Conservation (phyloP, 2,888 invertebrate genomes). For the Chaitophorus viminalis region DNA sequence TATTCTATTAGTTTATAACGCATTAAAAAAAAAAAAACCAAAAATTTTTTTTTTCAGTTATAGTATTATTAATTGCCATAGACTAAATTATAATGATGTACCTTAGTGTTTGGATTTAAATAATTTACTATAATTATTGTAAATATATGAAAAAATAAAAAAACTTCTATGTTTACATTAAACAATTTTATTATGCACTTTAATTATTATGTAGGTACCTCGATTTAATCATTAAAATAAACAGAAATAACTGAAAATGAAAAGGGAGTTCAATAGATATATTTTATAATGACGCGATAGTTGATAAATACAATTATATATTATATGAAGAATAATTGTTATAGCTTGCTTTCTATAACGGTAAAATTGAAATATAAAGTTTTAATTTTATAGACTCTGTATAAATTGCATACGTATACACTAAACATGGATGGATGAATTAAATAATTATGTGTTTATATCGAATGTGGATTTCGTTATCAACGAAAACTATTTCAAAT, state of each 20-base stretch:
- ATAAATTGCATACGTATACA: neutral
- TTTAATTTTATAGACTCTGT: neutral
- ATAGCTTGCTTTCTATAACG: neutral
- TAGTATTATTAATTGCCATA: too few relatives aligned
- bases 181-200: too few relatives aligned
- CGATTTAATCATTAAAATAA: neutral
- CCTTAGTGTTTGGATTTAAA: too few relatives aligned
- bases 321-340: constrained; percentile 2
- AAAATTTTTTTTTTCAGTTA: too few relatives aligned
- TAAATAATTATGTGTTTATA: neutral
- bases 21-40: too few relatives aligned
- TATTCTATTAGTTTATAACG: too few relatives aligned
- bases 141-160: too few relatives aligned
- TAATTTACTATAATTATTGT: too few relatives aligned
- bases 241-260: neutral
- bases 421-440: too few relatives aligned
- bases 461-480: constrained; percentile 26
- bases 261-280: constrained; percentile 2
- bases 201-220: too few relatives aligned
- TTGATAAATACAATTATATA: constrained; percentile 16
- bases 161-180: too few relatives aligned
- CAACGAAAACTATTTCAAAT: constrained; percentile 32
- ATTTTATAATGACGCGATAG: neutral
- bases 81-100: too few relatives aligned
- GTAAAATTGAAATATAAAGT: neutral